Conservation (phyloP, 2,888 invertebrate species). For the Archips xylosteana region DNA sequence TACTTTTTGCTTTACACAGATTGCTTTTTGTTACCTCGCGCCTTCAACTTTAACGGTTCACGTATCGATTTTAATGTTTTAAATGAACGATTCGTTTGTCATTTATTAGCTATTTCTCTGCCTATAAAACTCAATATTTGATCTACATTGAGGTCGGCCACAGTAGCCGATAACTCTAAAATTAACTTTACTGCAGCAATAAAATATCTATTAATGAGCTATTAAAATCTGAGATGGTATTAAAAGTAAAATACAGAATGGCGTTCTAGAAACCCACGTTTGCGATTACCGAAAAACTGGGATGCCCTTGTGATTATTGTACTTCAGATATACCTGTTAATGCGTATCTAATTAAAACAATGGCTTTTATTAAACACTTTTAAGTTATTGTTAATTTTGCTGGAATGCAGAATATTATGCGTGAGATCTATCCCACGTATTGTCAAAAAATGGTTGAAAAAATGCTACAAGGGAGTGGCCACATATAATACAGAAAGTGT, state of each 20-base stretch:
- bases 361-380: no score
- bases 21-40: conserved; percentile 65
- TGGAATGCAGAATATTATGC: no score
- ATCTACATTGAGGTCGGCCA: conserved; percentile 70
- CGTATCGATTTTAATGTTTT: conserved; percentile 43
- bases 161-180: conserved; percentile 82
- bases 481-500: neutral
- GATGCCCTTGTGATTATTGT: conserved; percentile 39
- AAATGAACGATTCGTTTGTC: conserved; percentile 42
- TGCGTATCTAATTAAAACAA: neutral
- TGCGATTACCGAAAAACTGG: conserved; percentile 65
- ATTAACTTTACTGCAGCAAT: conserved; percentile 80
- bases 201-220: conserved; percentile 79
- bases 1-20: conserved; percentile 68
- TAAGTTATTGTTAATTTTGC: no score
- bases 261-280: conserved; percentile 70
- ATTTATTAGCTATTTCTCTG: conserved; percentile 45
- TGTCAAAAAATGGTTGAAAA: neutral
- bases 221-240: conserved; percentile 83
- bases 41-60: conserved; percentile 50
- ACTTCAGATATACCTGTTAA: neutral
- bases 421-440: no score
- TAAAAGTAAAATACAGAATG: conserved; percentile 82
- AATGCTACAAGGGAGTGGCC: neutral
- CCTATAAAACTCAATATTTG: conserved; percentile 60